Conservation (phyloP, 92 coral and sea anemone genomes). For the Heliopora coerulea region DNA sequence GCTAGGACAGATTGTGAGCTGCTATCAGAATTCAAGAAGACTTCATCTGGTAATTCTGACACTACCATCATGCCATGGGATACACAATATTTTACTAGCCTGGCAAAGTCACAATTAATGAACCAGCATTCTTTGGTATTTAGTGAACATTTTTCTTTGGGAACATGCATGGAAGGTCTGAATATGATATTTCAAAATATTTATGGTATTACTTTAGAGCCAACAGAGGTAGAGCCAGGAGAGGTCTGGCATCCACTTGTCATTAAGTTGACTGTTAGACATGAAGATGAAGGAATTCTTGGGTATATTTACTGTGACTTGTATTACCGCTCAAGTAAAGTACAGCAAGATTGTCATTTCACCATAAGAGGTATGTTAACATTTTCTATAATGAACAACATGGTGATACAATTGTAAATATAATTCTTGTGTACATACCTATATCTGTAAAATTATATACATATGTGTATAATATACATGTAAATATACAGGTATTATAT, state of each 20-base stretch:
- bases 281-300: constrained; percentile 80
- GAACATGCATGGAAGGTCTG: constrained; percentile 94
- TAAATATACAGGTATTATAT: no score
- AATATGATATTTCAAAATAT: constrained; percentile 68
- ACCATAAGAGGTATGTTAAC: constrained; percentile 79
- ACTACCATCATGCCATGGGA: constrained; percentile 88
- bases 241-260: constrained; percentile 93
- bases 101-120: constrained; percentile 73
- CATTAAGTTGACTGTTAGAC: constrained; percentile 82
- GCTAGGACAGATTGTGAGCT: constrained; percentile 65
- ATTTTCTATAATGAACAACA: no score
- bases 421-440: no score
- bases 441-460: no score
- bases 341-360: constrained; percentile 93
- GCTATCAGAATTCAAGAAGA: constrained; percentile 63
- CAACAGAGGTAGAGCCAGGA: constrained; percentile 70
- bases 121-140: constrained; percentile 60
- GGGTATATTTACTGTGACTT: constrained; percentile 97
- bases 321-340: constrained; percentile 69
- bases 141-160: constrained; percentile 90
- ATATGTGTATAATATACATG: no score
- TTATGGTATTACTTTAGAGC: constrained; percentile 72
- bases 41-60: constrained; percentile 22
- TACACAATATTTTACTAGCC: constrained; percentile 72
- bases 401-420: no score